These are phyloP conservation scores for Dolichoris vasculosae DNA, from an alignment of 1,140 invertebrate species.

Conservation along the genomic window DNA sequence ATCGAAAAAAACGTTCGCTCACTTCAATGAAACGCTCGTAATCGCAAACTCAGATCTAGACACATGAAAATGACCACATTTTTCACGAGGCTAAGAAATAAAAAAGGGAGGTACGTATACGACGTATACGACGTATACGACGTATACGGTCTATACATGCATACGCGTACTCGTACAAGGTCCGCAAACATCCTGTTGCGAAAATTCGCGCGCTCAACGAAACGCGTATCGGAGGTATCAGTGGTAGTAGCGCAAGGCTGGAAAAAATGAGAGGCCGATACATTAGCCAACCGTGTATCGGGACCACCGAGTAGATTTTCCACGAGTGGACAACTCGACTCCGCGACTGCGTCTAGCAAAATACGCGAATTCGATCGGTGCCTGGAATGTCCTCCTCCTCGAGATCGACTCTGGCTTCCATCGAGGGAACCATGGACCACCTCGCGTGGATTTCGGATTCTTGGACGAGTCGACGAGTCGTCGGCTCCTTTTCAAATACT, in stretches of 20 bases:
- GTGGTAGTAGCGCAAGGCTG: slow-evolving; percentile 35
- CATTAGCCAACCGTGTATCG: neutral
- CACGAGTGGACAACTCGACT: neutral
- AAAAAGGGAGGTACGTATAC: neutral
- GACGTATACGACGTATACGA: too few relatives aligned
- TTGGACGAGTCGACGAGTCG: too few relatives aligned
- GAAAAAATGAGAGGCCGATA: slow-evolving; percentile 23
- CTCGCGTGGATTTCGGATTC: too few relatives aligned
- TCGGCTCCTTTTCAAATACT: too few relatives aligned
- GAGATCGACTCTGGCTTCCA: too few relatives aligned
- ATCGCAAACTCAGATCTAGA: too few relatives aligned
- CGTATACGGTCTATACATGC: neutral
- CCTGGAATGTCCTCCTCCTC: too few relatives aligned
- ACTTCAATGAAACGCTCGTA: neutral
- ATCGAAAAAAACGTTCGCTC: slow-evolving; percentile 19
- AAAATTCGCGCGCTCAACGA: slow-evolving; percentile 33
- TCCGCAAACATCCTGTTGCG: slow-evolving; percentile 56
- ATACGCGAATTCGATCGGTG: too few relatives aligned
- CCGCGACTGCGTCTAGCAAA: neutral
- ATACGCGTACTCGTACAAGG: slow-evolving; percentile 40
- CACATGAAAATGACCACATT: slow-evolving; percentile 1
- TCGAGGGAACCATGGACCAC: too few relatives aligned
- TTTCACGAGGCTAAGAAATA: neutral
- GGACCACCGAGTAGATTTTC: neutral
- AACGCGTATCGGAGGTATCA: neutral